Conservation (phyloP, 2,113 vertebrate species). For the Silurus meridionalis region DNA sequence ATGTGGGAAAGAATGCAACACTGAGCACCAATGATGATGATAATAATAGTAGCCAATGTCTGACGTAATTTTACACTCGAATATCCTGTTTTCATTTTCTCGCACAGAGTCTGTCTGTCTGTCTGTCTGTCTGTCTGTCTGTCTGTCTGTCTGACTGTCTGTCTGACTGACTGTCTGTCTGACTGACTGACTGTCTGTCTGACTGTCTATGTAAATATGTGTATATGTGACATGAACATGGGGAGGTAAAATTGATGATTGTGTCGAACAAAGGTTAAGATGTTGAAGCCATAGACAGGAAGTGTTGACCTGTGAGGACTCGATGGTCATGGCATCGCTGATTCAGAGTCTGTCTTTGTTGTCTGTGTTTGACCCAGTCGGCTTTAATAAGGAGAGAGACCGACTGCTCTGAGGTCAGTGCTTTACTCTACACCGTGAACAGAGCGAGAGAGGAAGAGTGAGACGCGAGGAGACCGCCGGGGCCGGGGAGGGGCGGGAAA, state of each 20-base stretch:
- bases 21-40: background rate
- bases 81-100: background rate
- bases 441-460: slow-evolving; percentile 39
- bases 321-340: background rate
- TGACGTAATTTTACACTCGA: background rate
- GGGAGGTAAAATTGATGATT: background rate
- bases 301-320: background rate
- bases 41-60: background rate
- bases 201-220: background rate
- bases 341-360: background rate
- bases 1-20: background rate
- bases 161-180: background rate
- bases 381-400: background rate
- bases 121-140: background rate
- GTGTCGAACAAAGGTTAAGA: slow-evolving; percentile 9
- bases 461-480: slow-evolving; percentile 8
- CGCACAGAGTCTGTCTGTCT: background rate
- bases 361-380: background rate
- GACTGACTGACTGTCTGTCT: background rate
- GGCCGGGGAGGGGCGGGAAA: slow-evolving; percentile 47
- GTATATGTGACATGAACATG: background rate
- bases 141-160: background rate
- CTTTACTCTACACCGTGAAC: background rate
- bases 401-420: slow-evolving; percentile 8
- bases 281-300: slow-evolving; percentile 1